Conservation (phyloP, 2,888 invertebrate species). For the Mermis nigrescens region DNA sequence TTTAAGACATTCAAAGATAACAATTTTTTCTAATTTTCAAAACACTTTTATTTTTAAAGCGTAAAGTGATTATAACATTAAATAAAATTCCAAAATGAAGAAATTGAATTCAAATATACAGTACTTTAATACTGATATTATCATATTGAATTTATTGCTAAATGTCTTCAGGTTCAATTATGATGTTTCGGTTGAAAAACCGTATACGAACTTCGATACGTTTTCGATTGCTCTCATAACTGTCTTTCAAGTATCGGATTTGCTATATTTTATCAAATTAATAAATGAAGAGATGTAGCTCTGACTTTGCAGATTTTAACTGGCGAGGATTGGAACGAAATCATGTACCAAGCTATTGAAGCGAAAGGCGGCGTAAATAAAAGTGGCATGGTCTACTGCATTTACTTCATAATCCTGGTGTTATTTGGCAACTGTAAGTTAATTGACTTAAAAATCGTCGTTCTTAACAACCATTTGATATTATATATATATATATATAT, state of each 20-base stretch:
- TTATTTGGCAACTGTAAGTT: slow-evolving; percentile 77
- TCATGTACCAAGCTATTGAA: slow-evolving; percentile 96
- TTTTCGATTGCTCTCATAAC: slow-evolving; percentile 97
- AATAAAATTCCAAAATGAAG: no score
- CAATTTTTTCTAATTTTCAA: no score
- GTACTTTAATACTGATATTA: no score
- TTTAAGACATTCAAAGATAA: no score
- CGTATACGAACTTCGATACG: slow-evolving; percentile 94
- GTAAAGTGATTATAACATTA: no score
- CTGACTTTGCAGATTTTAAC: slow-evolving; percentile 62
- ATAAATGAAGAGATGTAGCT: not conserved
- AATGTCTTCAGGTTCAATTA: slow-evolving; percentile 1
- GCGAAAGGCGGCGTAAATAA: slow-evolving; percentile 77
- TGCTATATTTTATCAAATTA: not conserved
- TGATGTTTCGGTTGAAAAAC: slow-evolving; percentile 50
- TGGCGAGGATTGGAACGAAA: slow-evolving; percentile 99
- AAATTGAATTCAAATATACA: no score
- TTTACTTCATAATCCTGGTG: slow-evolving; percentile 95
- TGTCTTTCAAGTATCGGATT: slow-evolving; percentile 70
- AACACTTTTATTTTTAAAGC: no score
- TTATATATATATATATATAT: no score
- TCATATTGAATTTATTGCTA: no score
- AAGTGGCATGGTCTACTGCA: slow-evolving; percentile 80
- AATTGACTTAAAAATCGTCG: not conserved
- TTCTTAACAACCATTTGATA: not conserved